These are phyloP conservation scores for Miichthys miiuy DNA, from an alignment of 2,797 vertebrate species.

Conservation along the genomic window DNA sequence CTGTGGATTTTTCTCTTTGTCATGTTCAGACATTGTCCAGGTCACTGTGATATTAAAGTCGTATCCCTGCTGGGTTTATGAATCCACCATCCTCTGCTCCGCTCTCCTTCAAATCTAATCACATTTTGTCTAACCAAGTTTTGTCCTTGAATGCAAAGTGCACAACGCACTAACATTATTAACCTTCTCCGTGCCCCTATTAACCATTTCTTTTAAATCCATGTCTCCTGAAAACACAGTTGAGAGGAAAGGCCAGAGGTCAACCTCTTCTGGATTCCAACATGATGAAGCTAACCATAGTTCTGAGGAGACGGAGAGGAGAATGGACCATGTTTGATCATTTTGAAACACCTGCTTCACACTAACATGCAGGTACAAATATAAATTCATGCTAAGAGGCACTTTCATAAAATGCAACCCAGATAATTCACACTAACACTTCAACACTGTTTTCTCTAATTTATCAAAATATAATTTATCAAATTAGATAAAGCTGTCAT, in stretches of 20 bases:
- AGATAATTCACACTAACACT: neutral
- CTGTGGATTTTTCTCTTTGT: constrained; percentile 3
- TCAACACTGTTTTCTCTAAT: neutral
- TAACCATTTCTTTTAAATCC: constrained; percentile 43
- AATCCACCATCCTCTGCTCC: constrained; percentile 13
- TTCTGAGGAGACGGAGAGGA: neutral
- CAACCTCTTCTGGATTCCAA: constrained; percentile 11
- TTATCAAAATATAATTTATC: neutral
- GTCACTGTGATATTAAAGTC: constrained; percentile 6
- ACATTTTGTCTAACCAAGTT: constrained; percentile 42
- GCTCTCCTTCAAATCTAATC: constrained; percentile 44
- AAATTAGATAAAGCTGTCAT: neutral
- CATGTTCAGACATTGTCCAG: constrained; percentile 22
- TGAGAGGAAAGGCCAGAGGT: constrained; percentile 27
- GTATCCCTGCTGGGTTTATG: constrained; percentile 29
- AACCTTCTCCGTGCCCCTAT: constrained; percentile 40
- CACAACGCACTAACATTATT: constrained; percentile 48
- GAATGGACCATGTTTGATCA: neutral
- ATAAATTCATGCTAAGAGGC: neutral
- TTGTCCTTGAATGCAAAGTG: constrained; percentile 40
- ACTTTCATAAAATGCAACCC: neutral
- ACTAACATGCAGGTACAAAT: neutral
- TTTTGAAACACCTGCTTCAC: neutral
- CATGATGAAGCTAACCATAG: constrained; percentile 21
- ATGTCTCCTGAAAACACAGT: constrained; percentile 10